A percentile compares a stretch with the other conserved stretches of the same genome.
Evolutionary conservation across 2,797 vertebrate genomes (phyloP).

Genomic region (Morus bassanus): DNA sequence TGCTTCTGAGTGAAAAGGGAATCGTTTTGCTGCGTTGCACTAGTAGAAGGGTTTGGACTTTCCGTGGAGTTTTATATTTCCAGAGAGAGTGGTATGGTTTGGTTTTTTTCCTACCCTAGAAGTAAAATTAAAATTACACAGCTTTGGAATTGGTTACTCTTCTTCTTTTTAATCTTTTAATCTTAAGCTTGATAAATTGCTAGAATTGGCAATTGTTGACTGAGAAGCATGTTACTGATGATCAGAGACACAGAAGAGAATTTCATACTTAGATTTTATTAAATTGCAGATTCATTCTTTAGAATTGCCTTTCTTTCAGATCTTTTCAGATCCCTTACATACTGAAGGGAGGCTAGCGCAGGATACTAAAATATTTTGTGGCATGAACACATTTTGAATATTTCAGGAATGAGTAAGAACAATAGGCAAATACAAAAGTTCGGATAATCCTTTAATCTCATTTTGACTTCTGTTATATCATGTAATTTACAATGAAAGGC

Average conservation of each 20-base stretch:
- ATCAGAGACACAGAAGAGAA: background rate
- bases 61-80: background rate
- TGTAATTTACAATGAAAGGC: background rate
- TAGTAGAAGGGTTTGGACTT: background rate
- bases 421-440: background rate
- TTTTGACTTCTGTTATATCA: background rate
- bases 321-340: background rate
- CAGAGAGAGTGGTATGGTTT: background rate
- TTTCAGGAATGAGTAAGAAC: background rate
- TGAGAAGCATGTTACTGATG: background rate
- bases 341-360: background rate
- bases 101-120: background rate
- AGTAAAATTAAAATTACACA: background rate
- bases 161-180: background rate
- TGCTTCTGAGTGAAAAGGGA: background rate
- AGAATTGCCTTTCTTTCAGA: background rate
- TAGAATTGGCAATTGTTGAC: background rate
- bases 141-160: background rate
- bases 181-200: background rate
- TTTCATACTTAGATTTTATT: background rate
- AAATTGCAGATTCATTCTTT: background rate
- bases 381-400: background rate
- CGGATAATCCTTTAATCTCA: background rate
- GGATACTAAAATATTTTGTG: background rate
- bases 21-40: background rate